Conservation (phyloP, 2,113 vertebrate genomes). For the Clarias magur region DNA sequence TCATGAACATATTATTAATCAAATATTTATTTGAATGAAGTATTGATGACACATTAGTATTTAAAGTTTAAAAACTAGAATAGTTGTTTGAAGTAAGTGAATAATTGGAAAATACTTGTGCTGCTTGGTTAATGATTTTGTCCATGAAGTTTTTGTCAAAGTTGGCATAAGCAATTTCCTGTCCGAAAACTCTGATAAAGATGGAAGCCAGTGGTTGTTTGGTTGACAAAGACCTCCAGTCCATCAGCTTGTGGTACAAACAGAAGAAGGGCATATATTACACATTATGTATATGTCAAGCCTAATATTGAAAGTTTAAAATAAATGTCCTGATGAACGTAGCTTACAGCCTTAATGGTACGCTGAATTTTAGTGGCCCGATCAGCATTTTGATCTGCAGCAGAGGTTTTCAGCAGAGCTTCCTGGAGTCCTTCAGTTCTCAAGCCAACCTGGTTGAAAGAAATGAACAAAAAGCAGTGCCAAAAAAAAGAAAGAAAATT, state of each 20-base stretch:
- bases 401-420: conserved; percentile 68
- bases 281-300: background rate
- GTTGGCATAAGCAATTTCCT: conserved; percentile 74
- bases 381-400: conserved; percentile 61
- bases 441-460: conserved; percentile 70
- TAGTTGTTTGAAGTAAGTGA: background rate
- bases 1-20: background rate
- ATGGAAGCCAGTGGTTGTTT: conserved; percentile 69
- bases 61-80: background rate
- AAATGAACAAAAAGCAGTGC: background rate
- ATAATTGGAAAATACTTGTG: conserved; percentile 67
- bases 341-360: conserved; percentile 75
- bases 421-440: conserved; percentile 80
- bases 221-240: conserved; percentile 70
- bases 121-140: conserved; percentile 62
- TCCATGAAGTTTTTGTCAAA: conserved; percentile 74
- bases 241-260: conserved; percentile 65
- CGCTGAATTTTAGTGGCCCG: conserved; percentile 78
- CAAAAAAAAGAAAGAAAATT: no score
- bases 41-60: background rate
- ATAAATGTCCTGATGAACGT: background rate
- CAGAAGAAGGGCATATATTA: background rate
- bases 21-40: background rate
- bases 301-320: background rate
- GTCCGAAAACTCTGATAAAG: conserved; percentile 76